phyloP scores from a whole-genome alignment of 1,140 invertebrate genomes.

The Temnothorax curvispinosus region DNA sequence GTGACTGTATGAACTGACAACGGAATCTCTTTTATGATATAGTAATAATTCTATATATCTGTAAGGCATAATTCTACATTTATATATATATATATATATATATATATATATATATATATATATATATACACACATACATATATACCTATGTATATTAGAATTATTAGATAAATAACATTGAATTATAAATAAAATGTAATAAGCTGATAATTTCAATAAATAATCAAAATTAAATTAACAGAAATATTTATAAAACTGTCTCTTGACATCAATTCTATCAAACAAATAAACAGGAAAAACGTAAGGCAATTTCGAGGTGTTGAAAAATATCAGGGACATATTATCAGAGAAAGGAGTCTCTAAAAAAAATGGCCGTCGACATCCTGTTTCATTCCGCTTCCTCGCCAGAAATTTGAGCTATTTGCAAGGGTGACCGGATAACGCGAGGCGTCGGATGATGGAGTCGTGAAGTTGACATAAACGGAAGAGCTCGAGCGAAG shows the following conservation, averaged over 20 bases:
- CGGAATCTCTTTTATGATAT: background rate
- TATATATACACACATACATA: too few relatives aligned
- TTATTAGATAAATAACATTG: background rate
- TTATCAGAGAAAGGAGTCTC: background rate
- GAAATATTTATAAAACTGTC: background rate
- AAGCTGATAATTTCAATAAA: background rate
- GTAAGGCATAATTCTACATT: background rate
- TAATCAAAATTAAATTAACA: constrained; percentile 1
- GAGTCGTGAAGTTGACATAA: constrained; percentile 20
- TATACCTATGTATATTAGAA: too few relatives aligned
- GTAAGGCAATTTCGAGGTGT: background rate
- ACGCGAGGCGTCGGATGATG: background rate
- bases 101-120: too few relatives aligned
- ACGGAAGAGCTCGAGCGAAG: background rate
- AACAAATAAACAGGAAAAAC: background rate
- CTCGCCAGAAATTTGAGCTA: constrained; percentile 24
- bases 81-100: background rate
- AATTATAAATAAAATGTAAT: background rate
- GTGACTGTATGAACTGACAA: background rate
- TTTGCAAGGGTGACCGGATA: background rate
- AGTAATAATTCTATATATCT: background rate
- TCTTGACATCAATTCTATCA: background rate
- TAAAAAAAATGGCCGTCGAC: constrained; percentile 13
- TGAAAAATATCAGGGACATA: background rate
- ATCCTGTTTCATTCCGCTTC: background rate